A percentile compares a stretch with the other conserved stretches of the same genome.
Conservation (phyloP, 2,113 vertebrate species). For the Elanoides forficatus region DNA sequence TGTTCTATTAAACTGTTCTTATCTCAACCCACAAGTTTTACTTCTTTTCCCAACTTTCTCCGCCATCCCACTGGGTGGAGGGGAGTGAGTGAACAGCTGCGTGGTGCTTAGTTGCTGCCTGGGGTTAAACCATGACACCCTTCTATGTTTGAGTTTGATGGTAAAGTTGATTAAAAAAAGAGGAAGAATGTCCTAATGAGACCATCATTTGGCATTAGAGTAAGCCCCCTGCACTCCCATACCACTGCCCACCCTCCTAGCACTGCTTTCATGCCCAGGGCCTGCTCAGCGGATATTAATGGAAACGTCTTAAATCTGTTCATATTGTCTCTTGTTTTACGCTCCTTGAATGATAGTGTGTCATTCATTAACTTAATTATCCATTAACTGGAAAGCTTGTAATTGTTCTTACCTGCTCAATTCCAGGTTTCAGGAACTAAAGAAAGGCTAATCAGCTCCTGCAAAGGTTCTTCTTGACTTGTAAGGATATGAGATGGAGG, state of each 20-base stretch:
- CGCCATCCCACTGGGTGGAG: too few species aligned
- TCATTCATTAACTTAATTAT: neutral
- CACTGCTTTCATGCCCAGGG: accelerated
- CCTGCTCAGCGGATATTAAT: too few species aligned
- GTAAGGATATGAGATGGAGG: neutral
- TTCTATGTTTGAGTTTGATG: neutral
- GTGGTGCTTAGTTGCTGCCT: too few species aligned
- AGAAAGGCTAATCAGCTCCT: neutral
- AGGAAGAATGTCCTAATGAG: too few species aligned
- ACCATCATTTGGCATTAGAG: accelerated
- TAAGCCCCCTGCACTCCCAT: too few species aligned
- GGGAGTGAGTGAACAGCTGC: too few species aligned
- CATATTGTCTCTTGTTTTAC: accelerated
- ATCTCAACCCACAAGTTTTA: too few species aligned
- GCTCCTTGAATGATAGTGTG: neutral
- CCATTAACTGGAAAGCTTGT: neutral
- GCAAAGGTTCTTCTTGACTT: neutral
- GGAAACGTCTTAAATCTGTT: neutral
- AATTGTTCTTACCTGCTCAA: neutral
- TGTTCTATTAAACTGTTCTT: too few species aligned
- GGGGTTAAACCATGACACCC: too few species aligned
- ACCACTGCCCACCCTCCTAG: too few species aligned
- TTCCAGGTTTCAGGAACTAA: neutral
- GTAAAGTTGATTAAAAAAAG: neutral
- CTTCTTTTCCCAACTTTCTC: too few species aligned